These are phyloP conservation scores for Embiotoca jacksoni DNA, from an alignment of 2,113 vertebrate genomes.

Conservation along the genomic window DNA sequence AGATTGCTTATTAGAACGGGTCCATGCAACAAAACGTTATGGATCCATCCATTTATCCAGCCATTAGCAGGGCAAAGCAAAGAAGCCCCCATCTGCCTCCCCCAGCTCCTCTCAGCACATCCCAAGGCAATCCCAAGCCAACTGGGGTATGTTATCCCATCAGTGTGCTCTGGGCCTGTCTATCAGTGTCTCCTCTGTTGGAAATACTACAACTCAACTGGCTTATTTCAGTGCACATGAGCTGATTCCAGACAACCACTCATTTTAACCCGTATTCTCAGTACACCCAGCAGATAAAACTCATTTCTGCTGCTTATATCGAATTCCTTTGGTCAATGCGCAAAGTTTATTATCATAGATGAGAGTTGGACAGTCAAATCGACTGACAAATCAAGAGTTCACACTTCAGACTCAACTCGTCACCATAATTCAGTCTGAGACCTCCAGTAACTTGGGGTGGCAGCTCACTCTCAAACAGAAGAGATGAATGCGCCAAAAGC, in stretches of 20 bases:
- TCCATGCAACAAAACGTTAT: no score
- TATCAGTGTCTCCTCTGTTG: conserved; percentile 8
- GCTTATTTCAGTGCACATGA: conserved; percentile 35
- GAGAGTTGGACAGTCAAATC: not conserved
- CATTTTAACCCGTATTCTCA: not conserved
- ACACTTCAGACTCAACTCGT: no score
- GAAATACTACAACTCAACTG: not conserved
- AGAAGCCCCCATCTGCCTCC: not conserved
- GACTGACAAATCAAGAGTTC: no score
- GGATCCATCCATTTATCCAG: not conserved
- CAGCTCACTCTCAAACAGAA: no score
- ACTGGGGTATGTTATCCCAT: conserved; percentile 18
- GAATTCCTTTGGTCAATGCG: no score
- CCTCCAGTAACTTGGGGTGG: not conserved
- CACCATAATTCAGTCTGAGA: not conserved
- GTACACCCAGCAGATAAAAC: no score
- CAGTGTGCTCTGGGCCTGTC: not conserved
- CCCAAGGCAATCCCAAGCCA: conserved; percentile 9
- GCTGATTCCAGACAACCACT: not conserved
- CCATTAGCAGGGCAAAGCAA: not conserved
- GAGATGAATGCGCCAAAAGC: no score
- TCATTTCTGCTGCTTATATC: no score
- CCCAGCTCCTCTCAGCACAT: not conserved
- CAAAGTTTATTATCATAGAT: not conserved
- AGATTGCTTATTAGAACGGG: no score